Evolutionary conservation across 1,140 invertebrate genomes (phyloP), one percentile per base, ranked within the genome.

Genomic region (Aphaenogaster ashmeadi): DNA sequence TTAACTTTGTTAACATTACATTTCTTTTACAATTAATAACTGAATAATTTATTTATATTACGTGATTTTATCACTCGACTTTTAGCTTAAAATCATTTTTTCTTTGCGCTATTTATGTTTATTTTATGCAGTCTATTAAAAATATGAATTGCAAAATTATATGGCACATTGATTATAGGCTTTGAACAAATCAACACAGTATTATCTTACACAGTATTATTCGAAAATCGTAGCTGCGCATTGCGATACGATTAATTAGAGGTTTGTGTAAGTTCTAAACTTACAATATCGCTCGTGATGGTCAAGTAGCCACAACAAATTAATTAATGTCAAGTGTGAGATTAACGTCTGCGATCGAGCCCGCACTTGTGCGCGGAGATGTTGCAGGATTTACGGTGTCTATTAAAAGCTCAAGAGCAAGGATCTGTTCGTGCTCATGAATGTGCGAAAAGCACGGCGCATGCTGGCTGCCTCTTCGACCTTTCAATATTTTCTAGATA

Each of bases 361-460:
- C 38, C 1, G 50, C 86, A 80, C 62, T 90, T 58, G 64, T 50
- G 44, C 56, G 50, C 50, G 56, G 78, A 87, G 27, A 81, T 38
- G 41, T 85, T 80, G 41, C 50, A 74, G 67, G 80, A 81, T 91
- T 91, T 90, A 90, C 84, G 44, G 38, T 8, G 58, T 62, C 79
- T 91, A 91, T 91, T 89, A 91, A 91, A 91, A 91, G 87, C 87
- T 89, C 66, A 33, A 89, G 87, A 87, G 87, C 77, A 36, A 71
- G 74, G 58, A 84, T 90, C 84, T 86, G 90, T 58, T 69, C 11
- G 66, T 56, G 62, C 11, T 85, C 38, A 18, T 54, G 69, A 89
- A 72, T 58, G 54, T 71, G 71, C 47, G 79, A 89, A 87, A 89
- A 84, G 54, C 50, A 21, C 11, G 56, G 56, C 21, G 86, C 50